Base-by-base conservation (phyloP, 2,888 invertebrate genomes). In the Pyrocoelia pectoralis region DNA sequence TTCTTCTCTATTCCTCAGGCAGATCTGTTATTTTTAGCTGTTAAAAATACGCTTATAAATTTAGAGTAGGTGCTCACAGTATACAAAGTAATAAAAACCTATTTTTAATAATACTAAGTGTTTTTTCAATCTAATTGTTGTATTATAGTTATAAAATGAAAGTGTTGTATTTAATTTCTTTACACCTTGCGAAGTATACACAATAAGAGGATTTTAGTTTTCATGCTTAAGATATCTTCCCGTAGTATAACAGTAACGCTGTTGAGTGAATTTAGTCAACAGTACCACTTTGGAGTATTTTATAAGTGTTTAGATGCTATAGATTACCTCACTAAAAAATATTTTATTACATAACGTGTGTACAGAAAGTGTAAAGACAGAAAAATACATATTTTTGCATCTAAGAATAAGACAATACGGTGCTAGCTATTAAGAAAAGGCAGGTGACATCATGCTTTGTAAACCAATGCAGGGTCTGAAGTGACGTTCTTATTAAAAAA, bases 371-470 rank as follows among this genome's bases (percentile, higher is more conserved):
- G 61, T 65, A 58, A 61, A 65, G 65, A 61, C 61, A 65, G 65
- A 61, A 60, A 65, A 24, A 24, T 24, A 65, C 55, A 58, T 67
- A 66, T 69, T 69, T 69, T 68, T 64, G 58, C 64, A 64, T 61
- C 62, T 69, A 64, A 63, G 55, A 66, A 61, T 69, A 69, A 67
- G 67, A 69, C 66, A 66, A 66, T 66, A 67, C 55, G 69, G 67
- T 67, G 67, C 67, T 68, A 68, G 66, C 53, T 49, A 57, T 67
- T 60, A 67, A 65, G 60, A 56, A 61, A 67, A 65, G 63, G 59
- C 64, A 64, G 64, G 61, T 61, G 62, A 65, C 64, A 67, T 65
- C 60, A 52, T 63, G 66, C 61, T 64, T 61, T 61, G 57, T 64
- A 66, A 65, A 61, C 67, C 57, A 65, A 67, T 60, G 67, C 67